phyloP scores from a whole-genome alignment of 1,140 invertebrate species.

The Calephelis virginiensis region DNA sequence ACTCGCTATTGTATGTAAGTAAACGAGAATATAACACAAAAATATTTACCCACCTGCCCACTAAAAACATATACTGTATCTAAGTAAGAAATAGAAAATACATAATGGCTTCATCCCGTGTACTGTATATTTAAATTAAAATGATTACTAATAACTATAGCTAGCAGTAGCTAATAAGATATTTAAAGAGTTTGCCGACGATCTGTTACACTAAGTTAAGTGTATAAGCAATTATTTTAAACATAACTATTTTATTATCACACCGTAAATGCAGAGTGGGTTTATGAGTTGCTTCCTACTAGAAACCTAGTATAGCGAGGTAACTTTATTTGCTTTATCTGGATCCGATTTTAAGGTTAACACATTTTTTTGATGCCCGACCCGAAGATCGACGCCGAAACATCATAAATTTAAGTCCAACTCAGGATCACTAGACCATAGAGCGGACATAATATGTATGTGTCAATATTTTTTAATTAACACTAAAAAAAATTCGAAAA shows the following conservation, averaged over 20 bases:
- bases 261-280: neutral
- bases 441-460: too few species aligned
- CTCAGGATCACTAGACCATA: too few species aligned
- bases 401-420: too few species aligned
- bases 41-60: too few species aligned
- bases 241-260: slow-evolving; percentile 3
- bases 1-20: too few species aligned
- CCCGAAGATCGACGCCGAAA: too few species aligned
- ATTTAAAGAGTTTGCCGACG: neutral
- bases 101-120: neutral
- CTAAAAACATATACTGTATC: too few species aligned
- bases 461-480: too few species aligned
- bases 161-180: neutral
- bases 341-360: too few species aligned
- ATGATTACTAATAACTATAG: neutral
- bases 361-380: neutral
- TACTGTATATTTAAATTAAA: neutral
- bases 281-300: slow-evolving; percentile 10
- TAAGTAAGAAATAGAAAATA: neutral
- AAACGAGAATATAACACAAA: too few species aligned
- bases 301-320: neutral
- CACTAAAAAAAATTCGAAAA: too few species aligned
- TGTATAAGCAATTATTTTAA: slow-evolving; percentile 7
- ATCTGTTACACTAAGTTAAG: neutral
- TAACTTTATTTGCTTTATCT: neutral